These are phyloP conservation scores for Psittacula cyanocephala DNA, from an alignment of 2,113 vertebrate genomes.

Conservation along the genomic window DNA sequence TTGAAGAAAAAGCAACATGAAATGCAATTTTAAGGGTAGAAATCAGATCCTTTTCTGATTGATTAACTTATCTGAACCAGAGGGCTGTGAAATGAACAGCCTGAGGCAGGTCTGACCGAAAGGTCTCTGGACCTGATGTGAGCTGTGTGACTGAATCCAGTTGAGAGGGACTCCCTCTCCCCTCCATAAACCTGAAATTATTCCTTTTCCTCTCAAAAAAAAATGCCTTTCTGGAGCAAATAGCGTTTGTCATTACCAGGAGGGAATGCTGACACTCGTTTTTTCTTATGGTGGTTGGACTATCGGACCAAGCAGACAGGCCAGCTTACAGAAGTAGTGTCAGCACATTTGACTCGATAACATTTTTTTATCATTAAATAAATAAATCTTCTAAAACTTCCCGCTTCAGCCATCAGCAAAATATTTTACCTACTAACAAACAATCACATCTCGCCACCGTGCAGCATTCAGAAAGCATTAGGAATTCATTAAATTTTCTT, in stretches of 20 bases:
- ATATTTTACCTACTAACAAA: slow-evolving; percentile 17
- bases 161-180: background rate
- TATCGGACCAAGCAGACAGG: background rate
- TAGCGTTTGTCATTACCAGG: background rate
- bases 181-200: background rate
- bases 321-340: background rate
- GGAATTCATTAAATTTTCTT: slow-evolving; percentile 43
- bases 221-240: background rate
- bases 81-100: background rate
- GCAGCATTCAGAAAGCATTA: background rate
- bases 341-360: slow-evolving; percentile 22
- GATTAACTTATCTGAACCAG: background rate
- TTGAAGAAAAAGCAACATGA: background rate
- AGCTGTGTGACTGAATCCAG: background rate
- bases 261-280: slow-evolving; percentile 32
- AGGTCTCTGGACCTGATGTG: rapidly evolving
- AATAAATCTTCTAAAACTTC: slow-evolving; percentile 3
- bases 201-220: background rate
- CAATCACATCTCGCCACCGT: background rate
- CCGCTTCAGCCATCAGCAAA: slow-evolving; percentile 1
- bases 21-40: background rate
- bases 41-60: background rate
- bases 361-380: slow-evolving; percentile 49
- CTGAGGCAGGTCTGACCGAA: background rate
- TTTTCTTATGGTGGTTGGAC: background rate